A percentile compares a stretch with the other conserved stretches of the same genome.
These are phyloP conservation scores for Drosophila albomicans DNA, from an alignment of 1,140 invertebrate species.

Conservation along the genomic window DNA sequence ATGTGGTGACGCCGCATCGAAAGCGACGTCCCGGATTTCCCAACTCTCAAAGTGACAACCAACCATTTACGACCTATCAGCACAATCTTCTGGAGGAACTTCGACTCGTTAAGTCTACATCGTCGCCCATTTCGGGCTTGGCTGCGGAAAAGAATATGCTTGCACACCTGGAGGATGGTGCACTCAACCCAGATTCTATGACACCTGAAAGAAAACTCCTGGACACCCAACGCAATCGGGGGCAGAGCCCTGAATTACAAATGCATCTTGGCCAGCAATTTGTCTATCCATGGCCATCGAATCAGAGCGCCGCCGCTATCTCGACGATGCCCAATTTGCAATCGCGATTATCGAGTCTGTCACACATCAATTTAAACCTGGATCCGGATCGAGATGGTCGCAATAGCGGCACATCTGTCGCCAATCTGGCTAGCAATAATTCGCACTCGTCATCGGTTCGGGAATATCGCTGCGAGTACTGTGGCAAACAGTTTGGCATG, in stretches of 20 bases:
- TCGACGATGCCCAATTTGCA: conserved; percentile 76
- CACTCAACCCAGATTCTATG: conserved; percentile 62
- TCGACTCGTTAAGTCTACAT: conserved; percentile 74
- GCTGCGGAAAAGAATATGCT: conserved; percentile 73
- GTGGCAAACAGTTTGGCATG: conserved; percentile 95
- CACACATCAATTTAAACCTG: conserved; percentile 69
- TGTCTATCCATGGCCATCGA: conserved; percentile 83
- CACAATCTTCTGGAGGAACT: conserved; percentile 89
- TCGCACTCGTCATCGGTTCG: conserved; percentile 86
- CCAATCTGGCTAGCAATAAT: conserved; percentile 60
- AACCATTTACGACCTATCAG: conserved; percentile 92
- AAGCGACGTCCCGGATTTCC: conserved; percentile 93
- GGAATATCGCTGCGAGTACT: conserved; percentile 94
- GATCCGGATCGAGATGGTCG: conserved; percentile 65
- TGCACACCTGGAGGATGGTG: conserved; percentile 67
- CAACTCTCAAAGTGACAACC: conserved; percentile 93
- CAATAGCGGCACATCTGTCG: conserved; percentile 55
- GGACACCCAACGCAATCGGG: conserved; percentile 69
- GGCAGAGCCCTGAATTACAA: conserved; percentile 68
- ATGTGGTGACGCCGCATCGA: conserved; percentile 93
- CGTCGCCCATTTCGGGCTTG: conserved; percentile 81
- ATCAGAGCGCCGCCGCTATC: conserved; percentile 69
- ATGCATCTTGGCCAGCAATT: conserved; percentile 74
- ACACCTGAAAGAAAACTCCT: conserved; percentile 67
- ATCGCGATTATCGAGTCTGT: conserved; percentile 75